These are phyloP conservation scores for Pangasius larnaudii DNA, from an alignment of 2,797 vertebrate species.

Conservation along the genomic window DNA sequence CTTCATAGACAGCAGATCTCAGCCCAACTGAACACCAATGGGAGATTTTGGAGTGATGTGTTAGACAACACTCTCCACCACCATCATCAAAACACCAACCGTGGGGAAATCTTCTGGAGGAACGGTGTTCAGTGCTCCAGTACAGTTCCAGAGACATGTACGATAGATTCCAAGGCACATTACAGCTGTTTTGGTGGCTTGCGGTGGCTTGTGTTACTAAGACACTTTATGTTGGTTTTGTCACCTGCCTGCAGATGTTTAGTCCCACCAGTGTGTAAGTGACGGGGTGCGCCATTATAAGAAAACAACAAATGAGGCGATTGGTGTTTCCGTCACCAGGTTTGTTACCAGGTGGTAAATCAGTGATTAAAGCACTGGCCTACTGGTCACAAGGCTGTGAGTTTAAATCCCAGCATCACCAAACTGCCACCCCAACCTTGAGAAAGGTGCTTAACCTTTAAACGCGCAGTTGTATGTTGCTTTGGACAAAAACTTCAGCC, in stretches of 20 bases:
- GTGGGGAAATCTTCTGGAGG: not conserved
- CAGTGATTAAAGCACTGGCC: too few species aligned
- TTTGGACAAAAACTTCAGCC: too few species aligned
- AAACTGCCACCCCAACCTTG: too few species aligned
- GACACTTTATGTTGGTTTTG: not conserved
- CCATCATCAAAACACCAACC: conserved; percentile 3
- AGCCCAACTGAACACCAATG: not conserved
- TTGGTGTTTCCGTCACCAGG: not conserved
- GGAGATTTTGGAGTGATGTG: not conserved
- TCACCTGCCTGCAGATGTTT: not conserved
- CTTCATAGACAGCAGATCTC: not conserved
- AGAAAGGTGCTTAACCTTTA: not conserved
- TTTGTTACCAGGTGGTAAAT: not conserved
- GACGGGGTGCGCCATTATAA: not conserved
- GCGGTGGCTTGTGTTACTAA: not conserved
- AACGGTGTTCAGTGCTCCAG: not conserved
- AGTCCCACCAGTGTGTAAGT: not conserved
- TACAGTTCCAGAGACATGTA: not conserved
- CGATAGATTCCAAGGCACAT: not conserved
- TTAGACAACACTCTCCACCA: not conserved
- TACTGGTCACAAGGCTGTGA: too few species aligned
- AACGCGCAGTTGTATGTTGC: too few species aligned
- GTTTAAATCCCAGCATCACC: too few species aligned
- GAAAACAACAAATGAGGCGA: not conserved
- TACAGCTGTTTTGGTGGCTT: not conserved